Evolutionary conservation across 2,797 vertebrate species (phyloP).

Genomic region (Chelidonichthys spinosus): DNA sequence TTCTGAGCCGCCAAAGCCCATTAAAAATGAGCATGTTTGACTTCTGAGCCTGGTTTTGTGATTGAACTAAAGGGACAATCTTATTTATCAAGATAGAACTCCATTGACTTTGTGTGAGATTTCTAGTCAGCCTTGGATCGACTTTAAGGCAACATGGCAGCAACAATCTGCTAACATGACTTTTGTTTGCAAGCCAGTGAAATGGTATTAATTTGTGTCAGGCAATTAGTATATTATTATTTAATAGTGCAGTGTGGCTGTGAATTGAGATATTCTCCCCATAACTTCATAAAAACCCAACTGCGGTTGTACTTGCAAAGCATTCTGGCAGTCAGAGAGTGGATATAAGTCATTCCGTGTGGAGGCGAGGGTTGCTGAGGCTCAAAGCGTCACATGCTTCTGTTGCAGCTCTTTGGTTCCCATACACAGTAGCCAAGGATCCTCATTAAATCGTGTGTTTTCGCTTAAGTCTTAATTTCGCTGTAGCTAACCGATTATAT

Average conservation of each 20-base stretch:
- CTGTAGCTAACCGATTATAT: conserved; percentile 23
- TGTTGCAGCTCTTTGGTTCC: conserved; percentile 51
- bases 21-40: conserved; percentile 75
- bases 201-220: conserved; percentile 39
- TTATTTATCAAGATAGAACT: conserved; percentile 57
- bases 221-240: conserved; percentile 48
- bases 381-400: conserved; percentile 58
- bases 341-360: conserved; percentile 65
- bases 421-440: conserved; percentile 51
- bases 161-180: conserved; percentile 11
- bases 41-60: conserved; percentile 61
- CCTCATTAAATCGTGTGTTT: conserved; percentile 38
- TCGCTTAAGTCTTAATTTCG: conserved; percentile 25
- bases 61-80: conserved; percentile 63
- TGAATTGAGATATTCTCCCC: conserved; percentile 49
- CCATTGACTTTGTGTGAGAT: conserved; percentile 50
- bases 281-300: conserved; percentile 60
- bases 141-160: conserved; percentile 35
- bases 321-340: conserved; percentile 46
- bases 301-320: conserved; percentile 61
- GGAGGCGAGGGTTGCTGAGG: conserved; percentile 40
- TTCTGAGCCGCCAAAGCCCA: conserved; percentile 64
- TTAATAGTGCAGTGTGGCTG: conserved; percentile 41
- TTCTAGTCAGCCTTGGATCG: conserved; percentile 30
- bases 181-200: conserved; percentile 29